These are phyloP conservation scores for Porites divaricata DNA, from an alignment of 92 coral and sea anemone species.

Conservation along the genomic window DNA sequence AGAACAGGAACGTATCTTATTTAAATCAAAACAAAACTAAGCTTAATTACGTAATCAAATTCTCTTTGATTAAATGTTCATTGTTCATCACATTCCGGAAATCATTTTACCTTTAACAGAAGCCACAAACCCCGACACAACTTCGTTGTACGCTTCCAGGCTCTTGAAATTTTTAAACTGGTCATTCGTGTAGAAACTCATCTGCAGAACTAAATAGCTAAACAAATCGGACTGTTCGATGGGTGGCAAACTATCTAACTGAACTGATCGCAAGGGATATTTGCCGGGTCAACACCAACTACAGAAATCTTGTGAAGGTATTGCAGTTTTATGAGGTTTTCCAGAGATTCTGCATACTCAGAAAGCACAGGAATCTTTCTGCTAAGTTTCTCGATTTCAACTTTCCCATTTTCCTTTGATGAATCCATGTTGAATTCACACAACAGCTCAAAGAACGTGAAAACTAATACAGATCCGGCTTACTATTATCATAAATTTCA, in stretches of 20 bases:
- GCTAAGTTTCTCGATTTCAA: conserved; percentile 12
- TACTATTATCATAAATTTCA: conserved; percentile 14
- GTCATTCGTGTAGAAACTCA: conserved; percentile 50
- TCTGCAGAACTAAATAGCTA: conserved; percentile 38
- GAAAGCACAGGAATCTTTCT: conserved; percentile 31
- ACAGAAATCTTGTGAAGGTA: conserved; percentile 42
- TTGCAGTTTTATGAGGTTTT: conserved; percentile 34
- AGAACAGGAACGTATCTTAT: no score
- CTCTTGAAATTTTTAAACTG: conserved; percentile 50
- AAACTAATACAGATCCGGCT: conserved; percentile 7
- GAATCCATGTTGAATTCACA: conserved; percentile 19
- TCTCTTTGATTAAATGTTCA: no score
- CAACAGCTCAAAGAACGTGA: not conserved
- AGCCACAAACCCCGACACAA: conserved; percentile 48
- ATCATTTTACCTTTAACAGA: conserved; percentile 39
- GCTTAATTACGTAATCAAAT: no score
- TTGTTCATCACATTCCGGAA: no score
- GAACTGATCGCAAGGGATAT: conserved; percentile 34
- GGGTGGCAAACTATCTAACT: conserved; percentile 46
- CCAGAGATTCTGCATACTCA: conserved; percentile 36
- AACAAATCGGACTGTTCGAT: conserved; percentile 45
- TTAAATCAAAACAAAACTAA: no score
- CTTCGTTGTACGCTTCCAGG: conserved; percentile 53
- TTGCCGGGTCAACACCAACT: conserved; percentile 27
- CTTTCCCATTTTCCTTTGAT: conserved; percentile 7